These are phyloP conservation scores for Drosophila borealis DNA, from an alignment of 2,888 invertebrate genomes.

Conservation along the genomic window DNA sequence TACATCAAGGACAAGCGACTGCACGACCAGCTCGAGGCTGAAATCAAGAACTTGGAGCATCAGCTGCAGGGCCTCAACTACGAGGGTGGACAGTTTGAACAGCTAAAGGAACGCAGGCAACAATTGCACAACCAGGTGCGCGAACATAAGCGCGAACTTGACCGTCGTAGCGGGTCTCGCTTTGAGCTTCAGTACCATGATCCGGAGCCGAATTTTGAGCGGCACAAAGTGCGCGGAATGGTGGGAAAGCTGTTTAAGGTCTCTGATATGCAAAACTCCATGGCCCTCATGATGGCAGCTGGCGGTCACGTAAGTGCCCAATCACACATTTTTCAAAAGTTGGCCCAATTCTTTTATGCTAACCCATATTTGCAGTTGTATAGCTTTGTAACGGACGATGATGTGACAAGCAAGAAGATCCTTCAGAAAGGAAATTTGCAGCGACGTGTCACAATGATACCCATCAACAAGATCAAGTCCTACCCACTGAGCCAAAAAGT, in stretches of 20 bases:
- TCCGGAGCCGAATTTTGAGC: slow-evolving; percentile 91
- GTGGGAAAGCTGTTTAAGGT: slow-evolving; percentile 92
- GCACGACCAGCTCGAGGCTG: slow-evolving; percentile 86
- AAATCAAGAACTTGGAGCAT: slow-evolving; percentile 85
- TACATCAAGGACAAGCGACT: slow-evolving; percentile 89
- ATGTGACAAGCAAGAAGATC: slow-evolving; percentile 92
- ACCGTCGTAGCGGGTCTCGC: slow-evolving; percentile 79
- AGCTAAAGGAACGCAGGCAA: slow-evolving; percentile 86
- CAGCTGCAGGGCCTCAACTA: slow-evolving; percentile 87
- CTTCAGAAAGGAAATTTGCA: slow-evolving; percentile 93
- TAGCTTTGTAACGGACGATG: slow-evolving; percentile 95
- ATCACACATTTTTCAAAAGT: neutral
- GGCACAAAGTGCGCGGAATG: slow-evolving; percentile 89
- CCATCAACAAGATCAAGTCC: slow-evolving; percentile 93
- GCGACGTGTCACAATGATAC: slow-evolving; percentile 93
- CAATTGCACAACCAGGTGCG: slow-evolving; percentile 87
- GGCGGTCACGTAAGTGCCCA: slow-evolving; percentile 90
- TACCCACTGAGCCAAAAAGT: slow-evolving; percentile 87
- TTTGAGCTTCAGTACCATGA: slow-evolving; percentile 90
- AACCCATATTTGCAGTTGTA: slow-evolving; percentile 87
- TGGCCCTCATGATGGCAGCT: slow-evolving; percentile 94
- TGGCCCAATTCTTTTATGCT: neutral
- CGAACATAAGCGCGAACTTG: slow-evolving; percentile 83
- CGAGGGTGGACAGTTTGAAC: slow-evolving; percentile 87
- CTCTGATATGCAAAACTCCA: slow-evolving; percentile 88